Conservation (phyloP, 2,797 vertebrate species). For the Thalassophryne amazonica region DNA sequence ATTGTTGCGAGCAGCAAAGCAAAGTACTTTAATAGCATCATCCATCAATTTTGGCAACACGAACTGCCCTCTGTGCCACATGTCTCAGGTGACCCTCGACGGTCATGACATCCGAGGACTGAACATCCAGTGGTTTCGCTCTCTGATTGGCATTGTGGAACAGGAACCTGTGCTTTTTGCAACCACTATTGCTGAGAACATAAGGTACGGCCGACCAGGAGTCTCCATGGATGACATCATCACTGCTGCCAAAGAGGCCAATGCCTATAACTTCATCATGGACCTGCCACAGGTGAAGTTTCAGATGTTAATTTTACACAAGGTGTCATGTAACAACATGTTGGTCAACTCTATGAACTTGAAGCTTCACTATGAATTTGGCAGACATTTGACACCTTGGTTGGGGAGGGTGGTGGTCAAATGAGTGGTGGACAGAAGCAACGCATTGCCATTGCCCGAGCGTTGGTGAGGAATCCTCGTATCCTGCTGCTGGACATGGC, state of each 20-base stretch:
- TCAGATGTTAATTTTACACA: background rate
- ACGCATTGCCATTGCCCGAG: constrained; percentile 93
- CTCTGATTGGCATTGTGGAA: constrained; percentile 94
- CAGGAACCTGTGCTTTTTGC: constrained; percentile 95
- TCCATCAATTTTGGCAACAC: constrained; percentile 30
- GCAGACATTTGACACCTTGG: constrained; percentile 93
- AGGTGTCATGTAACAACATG: background rate
- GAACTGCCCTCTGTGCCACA: constrained; percentile 7
- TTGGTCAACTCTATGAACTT: background rate
- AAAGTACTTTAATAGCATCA: constrained; percentile 29
- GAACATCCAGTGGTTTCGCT: constrained; percentile 94
- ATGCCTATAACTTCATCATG: constrained; percentile 97
- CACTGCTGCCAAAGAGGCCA: constrained; percentile 88
- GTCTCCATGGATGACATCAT: constrained; percentile 88
- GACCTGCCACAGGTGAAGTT: constrained; percentile 86
- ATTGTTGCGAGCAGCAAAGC: constrained; percentile 8
- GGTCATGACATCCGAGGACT: constrained; percentile 94
- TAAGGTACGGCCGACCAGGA: constrained; percentile 86
- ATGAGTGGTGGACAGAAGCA: constrained; percentile 99
- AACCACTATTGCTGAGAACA: constrained; percentile 95
- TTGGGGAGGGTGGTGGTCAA: constrained; percentile 94
- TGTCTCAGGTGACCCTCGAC: constrained; percentile 89
- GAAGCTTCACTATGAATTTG: background rate
- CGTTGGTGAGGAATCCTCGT: constrained; percentile 90
- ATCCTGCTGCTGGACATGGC: constrained; percentile 98